Evolutionary conservation across 1,140 invertebrate genomes (phyloP).

Genomic region (Dufourea novaeangliae): DNA sequence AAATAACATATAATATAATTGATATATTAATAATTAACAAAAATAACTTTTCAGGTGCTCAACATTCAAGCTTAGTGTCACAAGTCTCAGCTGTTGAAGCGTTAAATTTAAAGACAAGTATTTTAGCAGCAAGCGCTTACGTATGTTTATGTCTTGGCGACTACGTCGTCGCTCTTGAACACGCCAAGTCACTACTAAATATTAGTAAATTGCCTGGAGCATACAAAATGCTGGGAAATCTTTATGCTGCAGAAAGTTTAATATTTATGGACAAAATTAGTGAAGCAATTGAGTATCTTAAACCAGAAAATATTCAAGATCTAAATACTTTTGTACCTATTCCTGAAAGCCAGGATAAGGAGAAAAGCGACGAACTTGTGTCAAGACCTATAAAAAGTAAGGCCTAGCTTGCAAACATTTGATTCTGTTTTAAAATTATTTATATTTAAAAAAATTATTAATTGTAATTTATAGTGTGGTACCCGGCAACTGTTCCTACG

Average conservation of each 20-base stretch:
- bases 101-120: slow-evolving; percentile 84
- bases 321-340: slow-evolving; percentile 79
- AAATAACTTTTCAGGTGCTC: slow-evolving; percentile 56
- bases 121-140: slow-evolving; percentile 91
- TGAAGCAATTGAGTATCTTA: slow-evolving; percentile 92
- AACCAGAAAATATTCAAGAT: slow-evolving; percentile 88
- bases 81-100: slow-evolving; percentile 70
- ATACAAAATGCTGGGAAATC: slow-evolving; percentile 90
- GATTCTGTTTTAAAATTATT: slow-evolving; percentile 11
- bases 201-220: slow-evolving; percentile 85
- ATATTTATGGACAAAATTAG: slow-evolving; percentile 91
- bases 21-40: background rate
- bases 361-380: slow-evolving; percentile 74
- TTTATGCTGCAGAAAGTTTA: slow-evolving; percentile 95
- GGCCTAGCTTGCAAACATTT: slow-evolving; percentile 19
- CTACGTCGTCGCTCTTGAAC: slow-evolving; percentile 89
- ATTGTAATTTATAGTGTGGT: slow-evolving; percentile 83
- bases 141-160: slow-evolving; percentile 93
- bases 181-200: slow-evolving; percentile 86
- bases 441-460: slow-evolving; percentile 12
- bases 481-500: slow-evolving; percentile 85
- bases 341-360: slow-evolving; percentile 74
- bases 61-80: slow-evolving; percentile 64
- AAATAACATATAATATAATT: slow-evolving; percentile 6
- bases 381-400: slow-evolving; percentile 77